Evolutionary conservation across 37 sponge, comb jelly and placozoan species (phyloP), one percentile per base, ranked within the genome.

Genomic region (Bolinopsis microptera): DNA sequence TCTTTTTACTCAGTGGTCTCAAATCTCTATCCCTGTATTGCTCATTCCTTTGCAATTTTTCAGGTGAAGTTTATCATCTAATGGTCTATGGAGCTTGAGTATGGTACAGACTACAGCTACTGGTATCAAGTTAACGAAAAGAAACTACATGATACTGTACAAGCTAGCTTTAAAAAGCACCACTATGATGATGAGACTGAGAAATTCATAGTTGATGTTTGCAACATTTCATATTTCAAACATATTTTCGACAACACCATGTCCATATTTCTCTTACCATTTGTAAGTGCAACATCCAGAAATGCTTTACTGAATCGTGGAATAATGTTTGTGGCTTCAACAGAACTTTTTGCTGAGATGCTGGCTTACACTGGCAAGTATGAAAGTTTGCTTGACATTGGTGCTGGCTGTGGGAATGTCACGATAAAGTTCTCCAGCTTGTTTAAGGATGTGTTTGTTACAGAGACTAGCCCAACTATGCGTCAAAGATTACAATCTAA

Each of bases 151-250:
- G 31, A 28, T 39, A 24, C 26, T 26, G 61, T 86, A 0, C 27
- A 26, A 13, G 26, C 24, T 36, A 27, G 27, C 16, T 86, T 86
- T 40, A 39, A 86, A 18, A 40, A 28, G 39, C 90, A 86, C 35
- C n/a, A 39, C n/a, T 86, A 86, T 41, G 90, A 86, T 40, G 61
- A 86, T 41, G 90, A 86, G 26, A 86, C 90, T 39, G 90, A 86
- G 3, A 41, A 86, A 5, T 86, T 86, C 48, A 23, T 86, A 1
- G 35, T n/a, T 5, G 61, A 86, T 41, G 90, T 48, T 24, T 86
- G 90, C 35, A 40, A 40, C 35, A 86, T 86, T 39, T 86, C 90
- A 13, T 86, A 86, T 86, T 86, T 86, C 61, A 86, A 86, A 40
- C 90, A 86, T 27, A 26, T 86, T 40, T 86, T 41, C n/a, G 90